A percentile compares a stretch with the other conserved stretches of the same genome.
phyloP scores from a whole-genome alignment of 2,888 invertebrate species.

The Tetanocera ferruginea region DNA sequence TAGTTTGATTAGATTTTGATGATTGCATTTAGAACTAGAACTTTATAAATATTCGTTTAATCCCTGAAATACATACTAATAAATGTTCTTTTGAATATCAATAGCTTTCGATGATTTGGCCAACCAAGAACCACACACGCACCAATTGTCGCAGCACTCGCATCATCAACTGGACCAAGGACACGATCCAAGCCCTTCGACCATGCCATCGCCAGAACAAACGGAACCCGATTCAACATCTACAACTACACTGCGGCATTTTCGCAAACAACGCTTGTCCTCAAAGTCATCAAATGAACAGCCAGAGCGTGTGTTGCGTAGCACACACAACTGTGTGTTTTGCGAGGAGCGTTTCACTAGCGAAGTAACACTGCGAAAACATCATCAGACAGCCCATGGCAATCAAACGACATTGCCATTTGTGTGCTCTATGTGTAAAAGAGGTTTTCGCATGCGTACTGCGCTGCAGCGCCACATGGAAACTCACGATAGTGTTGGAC shows the following conservation, averaged over 20 bases:
- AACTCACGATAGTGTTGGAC: constrained; percentile 62
- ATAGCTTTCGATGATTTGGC: constrained; percentile 33
- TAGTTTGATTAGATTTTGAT: constrained; percentile 1
- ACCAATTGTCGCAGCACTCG: constrained; percentile 34
- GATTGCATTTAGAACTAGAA: no score
- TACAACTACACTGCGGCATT: constrained; percentile 62
- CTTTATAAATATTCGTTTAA: not conserved
- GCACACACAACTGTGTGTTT: constrained; percentile 57
- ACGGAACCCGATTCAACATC: constrained; percentile 62
- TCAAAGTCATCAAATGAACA: constrained; percentile 19
- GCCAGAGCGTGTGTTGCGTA: constrained; percentile 51
- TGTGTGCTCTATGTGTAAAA: constrained; percentile 62
- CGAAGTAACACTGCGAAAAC: constrained; percentile 61
- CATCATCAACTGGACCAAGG: constrained; percentile 29
- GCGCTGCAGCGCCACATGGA: constrained; percentile 66
- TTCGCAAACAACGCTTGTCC: constrained; percentile 56
- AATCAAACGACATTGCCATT: constrained; percentile 58
- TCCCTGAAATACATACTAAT: not conserved
- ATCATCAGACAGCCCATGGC: constrained; percentile 61
- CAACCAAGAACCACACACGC: constrained; percentile 18
- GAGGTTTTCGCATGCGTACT: constrained; percentile 62
- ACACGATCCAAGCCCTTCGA: constrained; percentile 50
- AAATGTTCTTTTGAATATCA: not conserved
- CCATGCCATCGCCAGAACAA: constrained; percentile 63
- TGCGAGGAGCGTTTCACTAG: constrained; percentile 63